Evolutionary conservation across 37 sponge, comb jelly and placozoan genomes (phyloP).

Genomic region (Ianthella basta): DNA sequence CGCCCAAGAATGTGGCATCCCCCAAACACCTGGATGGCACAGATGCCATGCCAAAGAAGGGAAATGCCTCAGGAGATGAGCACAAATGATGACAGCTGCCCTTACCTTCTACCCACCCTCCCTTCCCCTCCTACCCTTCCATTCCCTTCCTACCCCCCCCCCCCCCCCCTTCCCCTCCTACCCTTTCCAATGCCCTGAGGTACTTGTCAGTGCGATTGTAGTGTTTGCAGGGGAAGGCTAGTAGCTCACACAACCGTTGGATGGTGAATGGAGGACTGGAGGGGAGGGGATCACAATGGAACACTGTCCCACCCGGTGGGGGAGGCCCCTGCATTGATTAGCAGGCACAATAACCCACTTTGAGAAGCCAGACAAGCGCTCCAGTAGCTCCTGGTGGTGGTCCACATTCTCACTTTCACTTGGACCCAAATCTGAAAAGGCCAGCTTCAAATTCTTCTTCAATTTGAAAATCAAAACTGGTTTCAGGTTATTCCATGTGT

Average conservation of each 20-base stretch:
- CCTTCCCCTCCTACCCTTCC: background rate
- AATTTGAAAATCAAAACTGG: background rate
- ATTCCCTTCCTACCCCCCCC: background rate
- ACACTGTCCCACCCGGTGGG: too few species aligned
- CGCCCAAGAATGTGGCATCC: background rate
- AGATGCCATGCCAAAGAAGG: background rate
- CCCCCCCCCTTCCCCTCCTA: background rate
- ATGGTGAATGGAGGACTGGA: constrained; percentile 96
- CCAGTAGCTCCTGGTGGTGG: background rate
- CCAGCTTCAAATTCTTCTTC: background rate
- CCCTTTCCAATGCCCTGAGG: constrained; percentile 90
- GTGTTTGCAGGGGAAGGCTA: constrained; percentile 80
- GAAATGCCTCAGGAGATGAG: background rate
- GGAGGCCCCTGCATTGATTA: too few species aligned
- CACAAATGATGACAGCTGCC: too few species aligned
- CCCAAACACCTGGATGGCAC: background rate
- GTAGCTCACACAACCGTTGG: constrained; percentile 93
- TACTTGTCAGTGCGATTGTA: constrained; percentile 83
- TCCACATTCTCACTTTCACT: background rate
- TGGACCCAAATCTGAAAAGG: background rate
- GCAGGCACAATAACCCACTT: background rate
- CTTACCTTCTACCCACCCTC: too few species aligned
- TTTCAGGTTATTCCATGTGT: background rate
- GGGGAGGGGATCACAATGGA: background rate
- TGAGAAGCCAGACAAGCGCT: background rate